These are phyloP conservation scores for Embidobia sp. DNA, from an alignment of 2,888 invertebrate genomes.

Conservation along the genomic window DNA sequence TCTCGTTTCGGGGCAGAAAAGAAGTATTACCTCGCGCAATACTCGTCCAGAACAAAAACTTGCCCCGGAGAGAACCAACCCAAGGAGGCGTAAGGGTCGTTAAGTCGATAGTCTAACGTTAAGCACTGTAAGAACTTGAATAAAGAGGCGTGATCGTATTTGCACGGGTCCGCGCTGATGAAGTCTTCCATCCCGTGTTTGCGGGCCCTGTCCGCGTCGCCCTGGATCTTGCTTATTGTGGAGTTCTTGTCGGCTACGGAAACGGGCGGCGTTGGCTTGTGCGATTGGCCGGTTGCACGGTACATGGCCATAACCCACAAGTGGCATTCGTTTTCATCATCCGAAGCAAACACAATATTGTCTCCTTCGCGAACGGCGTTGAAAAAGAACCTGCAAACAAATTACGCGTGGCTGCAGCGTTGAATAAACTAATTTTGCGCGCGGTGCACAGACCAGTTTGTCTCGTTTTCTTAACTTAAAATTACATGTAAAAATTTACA, in stretches of 20 bases:
- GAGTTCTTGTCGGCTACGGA: constrained; percentile 92
- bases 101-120: constrained; percentile 96
- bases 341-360: constrained; percentile 96
- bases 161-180: constrained; percentile 99
- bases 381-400: constrained; percentile 94
- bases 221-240: constrained; percentile 93
- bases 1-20: too few species aligned
- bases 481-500: too few species aligned
- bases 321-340: constrained; percentile 98
- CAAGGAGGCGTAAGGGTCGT: constrained; percentile 99
- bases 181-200: constrained; percentile 99
- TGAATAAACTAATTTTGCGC: too few species aligned
- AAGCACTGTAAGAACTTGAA: constrained; percentile 96
- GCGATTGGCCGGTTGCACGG: constrained; percentile 99
- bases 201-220: constrained; percentile 96
- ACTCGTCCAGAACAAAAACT: constrained; percentile 98
- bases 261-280: constrained; percentile 98
- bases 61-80: constrained; percentile 99
- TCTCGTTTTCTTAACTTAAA: too few species aligned
- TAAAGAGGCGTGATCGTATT: constrained; percentile 96
- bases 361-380: constrained; percentile 99
- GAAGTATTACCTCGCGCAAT: constrained; percentile 91
- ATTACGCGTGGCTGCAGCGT: too few species aligned
- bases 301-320: constrained; percentile 99
- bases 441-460: too few species aligned